Evolutionary conservation across 1,140 invertebrate genomes (phyloP), one percentile per base, ranked within the genome.

Genomic region (Hycleus cichorii): DNA sequence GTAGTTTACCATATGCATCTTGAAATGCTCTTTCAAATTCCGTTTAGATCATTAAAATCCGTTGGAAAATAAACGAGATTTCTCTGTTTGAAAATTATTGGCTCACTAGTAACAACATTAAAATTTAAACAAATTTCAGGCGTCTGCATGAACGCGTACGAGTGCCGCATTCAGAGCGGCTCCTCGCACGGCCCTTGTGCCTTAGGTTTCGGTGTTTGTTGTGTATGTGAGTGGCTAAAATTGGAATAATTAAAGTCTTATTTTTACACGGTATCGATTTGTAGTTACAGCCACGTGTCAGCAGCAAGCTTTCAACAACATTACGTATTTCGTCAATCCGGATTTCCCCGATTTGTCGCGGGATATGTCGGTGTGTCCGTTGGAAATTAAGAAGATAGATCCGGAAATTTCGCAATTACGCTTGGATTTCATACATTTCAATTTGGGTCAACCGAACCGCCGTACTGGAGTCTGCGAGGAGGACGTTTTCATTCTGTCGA

Each of bases 161-260:
- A 91, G 70, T 93, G 90, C 64, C 78, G 83, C n/a, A 83, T 87
- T 63, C 80, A 88, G 59, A 82, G 82, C 25, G 90, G 90, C 1
- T 79, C 78, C 50, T 83, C 88, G 0, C 78, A 83, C 8, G 91
- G 91, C 1, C 80, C 83, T 55, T 93, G 90, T 67, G 89, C 90
- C 0, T 80, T 89, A 56, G 89, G 90, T 6, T 89, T 91, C 59
- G 90, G 90, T 1, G 88, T 91, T n/a, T 93, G 91, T 69, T 93
- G 91, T 72, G 82, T 91, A 26, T 91, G 90, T 89, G 73, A 88
- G 88, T 87, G 7, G 11, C 8, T 27, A 50, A 39, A 40, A 40
- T 12, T 39, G 6, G 18, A 18, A 18, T 18, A 18, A 18, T 2
- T 18, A 18, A 18, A 18, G 18, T 2, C 18, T 18, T 18, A 18